Conservation (phyloP, 2,113 vertebrate species). For the Pogonocichla stellata region DNA sequence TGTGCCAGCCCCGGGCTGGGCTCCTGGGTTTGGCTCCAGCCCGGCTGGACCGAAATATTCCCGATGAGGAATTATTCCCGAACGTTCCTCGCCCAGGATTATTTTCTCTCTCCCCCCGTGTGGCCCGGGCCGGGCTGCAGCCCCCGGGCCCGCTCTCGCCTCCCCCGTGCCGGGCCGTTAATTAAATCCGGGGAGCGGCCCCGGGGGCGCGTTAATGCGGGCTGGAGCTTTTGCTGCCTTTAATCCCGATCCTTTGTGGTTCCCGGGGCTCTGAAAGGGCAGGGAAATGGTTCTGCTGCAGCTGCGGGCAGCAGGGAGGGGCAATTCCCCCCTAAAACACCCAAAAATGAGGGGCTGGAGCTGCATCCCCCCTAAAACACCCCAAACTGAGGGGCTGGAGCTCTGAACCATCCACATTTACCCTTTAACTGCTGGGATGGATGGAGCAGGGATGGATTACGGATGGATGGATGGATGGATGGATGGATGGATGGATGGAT, state of each 20-base stretch:
- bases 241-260: background rate
- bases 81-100: background rate
- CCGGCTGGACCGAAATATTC: background rate
- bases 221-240: background rate
- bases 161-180: background rate
- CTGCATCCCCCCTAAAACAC: background rate
- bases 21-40: background rate
- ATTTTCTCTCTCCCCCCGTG: background rate
- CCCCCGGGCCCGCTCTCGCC: too few species aligned
- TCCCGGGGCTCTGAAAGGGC: background rate
- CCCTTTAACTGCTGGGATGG: background rate
- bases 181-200: conserved; percentile 1
- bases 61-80: background rate
- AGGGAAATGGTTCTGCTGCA: too few species aligned
- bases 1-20: background rate
- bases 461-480: background rate
- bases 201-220: background rate
- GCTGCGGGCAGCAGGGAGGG: too few species aligned
- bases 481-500: background rate
- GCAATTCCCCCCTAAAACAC: too few species aligned
- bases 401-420: background rate
- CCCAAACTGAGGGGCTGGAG: background rate
- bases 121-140: too few species aligned
- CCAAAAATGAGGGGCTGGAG: background rate
- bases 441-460: background rate